Conservation (phyloP, 2,888 invertebrate species). For the Dolichomitus sp. region DNA sequence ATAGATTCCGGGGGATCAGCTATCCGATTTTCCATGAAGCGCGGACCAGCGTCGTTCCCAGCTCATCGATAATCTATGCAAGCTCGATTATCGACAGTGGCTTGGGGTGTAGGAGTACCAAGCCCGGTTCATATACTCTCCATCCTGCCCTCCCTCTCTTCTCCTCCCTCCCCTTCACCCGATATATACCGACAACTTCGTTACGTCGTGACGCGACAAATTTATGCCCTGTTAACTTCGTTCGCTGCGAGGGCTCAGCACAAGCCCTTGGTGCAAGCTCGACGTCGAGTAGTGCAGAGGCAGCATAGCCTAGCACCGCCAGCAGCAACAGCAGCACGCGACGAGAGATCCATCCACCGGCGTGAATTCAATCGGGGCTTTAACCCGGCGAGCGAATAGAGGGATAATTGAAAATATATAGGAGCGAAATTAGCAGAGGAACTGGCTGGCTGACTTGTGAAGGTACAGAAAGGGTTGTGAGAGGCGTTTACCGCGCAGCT, state of each 20-base stretch:
- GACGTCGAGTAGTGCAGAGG: slow-evolving; percentile 41
- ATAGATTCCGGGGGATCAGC: slow-evolving; percentile 20
- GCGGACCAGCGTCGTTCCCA: slow-evolving; percentile 30
- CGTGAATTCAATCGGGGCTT: slow-evolving; percentile 62
- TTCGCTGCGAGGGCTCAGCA: slow-evolving; percentile 57
- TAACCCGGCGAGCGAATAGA: slow-evolving; percentile 51
- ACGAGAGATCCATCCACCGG: slow-evolving; percentile 59
- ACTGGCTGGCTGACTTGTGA: slow-evolving; percentile 47
- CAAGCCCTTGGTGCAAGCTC: slow-evolving; percentile 23
- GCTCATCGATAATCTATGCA: slow-evolving; percentile 71
- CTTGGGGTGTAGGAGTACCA: slow-evolving; percentile 50
- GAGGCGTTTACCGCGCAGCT: slow-evolving; percentile 41
- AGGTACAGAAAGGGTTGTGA: slow-evolving; percentile 20
- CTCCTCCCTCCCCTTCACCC: slow-evolving; percentile 4
- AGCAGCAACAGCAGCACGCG: slow-evolving; percentile 28
- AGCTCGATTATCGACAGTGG: slow-evolving; percentile 72
- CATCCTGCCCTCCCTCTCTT: neutral
- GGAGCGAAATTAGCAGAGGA: slow-evolving; percentile 60
- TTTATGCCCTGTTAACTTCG: slow-evolving; percentile 70
- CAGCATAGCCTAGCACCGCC: slow-evolving; percentile 16
- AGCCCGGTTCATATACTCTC: slow-evolving; percentile 1
- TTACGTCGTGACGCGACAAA: slow-evolving; percentile 68
- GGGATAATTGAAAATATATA: slow-evolving; percentile 67
- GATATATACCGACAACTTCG: slow-evolving; percentile 63
- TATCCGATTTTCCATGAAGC: slow-evolving; percentile 28